These are phyloP conservation scores for Adelognathus sp. DNA, from an alignment of 2,888 invertebrate genomes.

Conservation along the genomic window DNA sequence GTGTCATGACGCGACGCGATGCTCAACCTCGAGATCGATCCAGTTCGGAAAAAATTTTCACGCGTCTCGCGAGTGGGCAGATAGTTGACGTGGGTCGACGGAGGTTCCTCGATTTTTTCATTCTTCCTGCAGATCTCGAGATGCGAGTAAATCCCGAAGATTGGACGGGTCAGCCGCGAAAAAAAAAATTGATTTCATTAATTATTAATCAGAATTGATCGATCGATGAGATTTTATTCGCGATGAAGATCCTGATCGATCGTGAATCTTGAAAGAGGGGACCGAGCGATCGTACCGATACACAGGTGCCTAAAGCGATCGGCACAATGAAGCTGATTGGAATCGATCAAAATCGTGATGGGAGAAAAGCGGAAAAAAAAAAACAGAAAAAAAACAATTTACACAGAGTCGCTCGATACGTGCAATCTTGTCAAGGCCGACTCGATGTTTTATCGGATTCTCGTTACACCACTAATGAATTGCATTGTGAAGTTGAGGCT, in stretches of 20 bases:
- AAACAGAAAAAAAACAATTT: neutral
- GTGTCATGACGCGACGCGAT: neutral
- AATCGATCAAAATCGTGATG: neutral
- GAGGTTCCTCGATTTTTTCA: neutral
- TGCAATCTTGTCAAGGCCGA: conserved; percentile 29
- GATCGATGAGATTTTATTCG: neutral
- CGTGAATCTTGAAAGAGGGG: neutral
- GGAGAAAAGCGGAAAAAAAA: neutral
- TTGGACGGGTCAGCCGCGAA: neutral
- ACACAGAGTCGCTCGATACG: neutral
- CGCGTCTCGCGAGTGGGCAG: neutral
- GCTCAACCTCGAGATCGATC: neutral
- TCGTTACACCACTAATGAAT: conserved; percentile 44
- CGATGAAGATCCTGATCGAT: neutral
- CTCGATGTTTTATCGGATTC: conserved; percentile 22
- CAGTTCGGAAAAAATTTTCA: neutral
- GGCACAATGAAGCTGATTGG: conserved; percentile 19
- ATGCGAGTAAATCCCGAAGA: neutral
- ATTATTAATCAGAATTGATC: neutral
- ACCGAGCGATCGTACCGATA: neutral
- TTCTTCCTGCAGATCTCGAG: neutral
- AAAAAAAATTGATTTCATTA: neutral
- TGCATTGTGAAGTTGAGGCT: conserved; percentile 29
- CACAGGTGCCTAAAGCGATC: neutral
- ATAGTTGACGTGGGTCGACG: neutral